Base-by-base conservation (phyloP, 2,797 vertebrate species). In the Lagocephalus sceleratus region DNA sequence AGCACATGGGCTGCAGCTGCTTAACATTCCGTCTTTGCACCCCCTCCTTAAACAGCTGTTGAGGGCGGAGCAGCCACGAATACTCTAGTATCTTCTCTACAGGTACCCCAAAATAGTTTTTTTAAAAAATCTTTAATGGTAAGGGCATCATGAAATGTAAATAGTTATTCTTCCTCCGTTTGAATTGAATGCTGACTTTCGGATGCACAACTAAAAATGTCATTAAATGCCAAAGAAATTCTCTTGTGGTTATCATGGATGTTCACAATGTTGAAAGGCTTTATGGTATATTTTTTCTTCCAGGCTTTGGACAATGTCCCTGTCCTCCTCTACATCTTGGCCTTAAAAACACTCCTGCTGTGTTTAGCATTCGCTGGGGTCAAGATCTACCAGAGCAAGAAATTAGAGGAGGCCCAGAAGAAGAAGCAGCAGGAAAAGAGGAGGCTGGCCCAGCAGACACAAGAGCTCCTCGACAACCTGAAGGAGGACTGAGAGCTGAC, bases 251-350 rank as follows among this genome's bases (percentile, higher is more conserved):
- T 16, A 12, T 11, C 38, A 12, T 17, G 39, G 7, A 40, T n/a
- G n/a, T 41, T 19, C 17, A 19, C 9, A n/a, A 9, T 42, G 8
- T 9, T 19, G 6, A 17, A 19, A 42, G 7, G n/a, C 17, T 23
- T 35, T 6, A 12, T 45, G 6, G 11, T 1, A 16, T 7, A 6
- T 21, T 12, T 1, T 45, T 12, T 17, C n/a, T 0, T 0, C 5
- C 73, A 98, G 96, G 96, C 72, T 51, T 76, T 98, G 67, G 96
- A 98, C 8, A 95, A 91, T 0, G 85, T 98, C 54, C 96, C 96
- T 0, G 2, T 98, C 73, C 91, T 98, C 57, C 82, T 98, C 50
- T 98, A 98, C 83, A 96, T 98, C 81, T 73, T 98, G 75, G 96
- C 95, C 39, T 91, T 95, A 20, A 98, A 98, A 81, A 97, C 95